Percentiles rank a stretch among this genome's conserved stretches.
These are phyloP conservation scores for Chalcosyrphus nemorum DNA, from an alignment of 2,888 invertebrate species.

Conservation along the genomic window DNA sequence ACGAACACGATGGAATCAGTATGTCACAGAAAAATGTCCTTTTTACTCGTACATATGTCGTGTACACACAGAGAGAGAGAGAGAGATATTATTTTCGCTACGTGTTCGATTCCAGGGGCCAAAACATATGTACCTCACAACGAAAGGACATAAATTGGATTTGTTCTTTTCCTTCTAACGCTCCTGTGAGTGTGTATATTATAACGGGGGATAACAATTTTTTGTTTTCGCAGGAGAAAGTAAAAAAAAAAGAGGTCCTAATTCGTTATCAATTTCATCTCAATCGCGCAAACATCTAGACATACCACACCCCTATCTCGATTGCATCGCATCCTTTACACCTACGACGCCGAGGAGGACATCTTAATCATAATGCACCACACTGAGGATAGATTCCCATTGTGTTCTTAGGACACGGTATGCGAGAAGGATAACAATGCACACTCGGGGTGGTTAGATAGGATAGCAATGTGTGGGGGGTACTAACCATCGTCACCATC, in stretches of 20 bases:
- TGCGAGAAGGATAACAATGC: constrained; percentile 59
- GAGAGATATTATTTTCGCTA: constrained; percentile 63
- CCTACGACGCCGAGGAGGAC: constrained; percentile 44
- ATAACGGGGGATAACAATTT: constrained; percentile 39
- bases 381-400: constrained; percentile 40
- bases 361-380: constrained; percentile 72
- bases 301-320: constrained; percentile 39
- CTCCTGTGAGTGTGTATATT: constrained; percentile 44
- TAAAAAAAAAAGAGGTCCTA: constrained; percentile 43
- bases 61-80: constrained; percentile 45
- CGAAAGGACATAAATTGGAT: constrained; percentile 67
- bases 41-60: constrained; percentile 46
- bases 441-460: constrained; percentile 48
- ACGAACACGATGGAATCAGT: constrained; percentile 65
- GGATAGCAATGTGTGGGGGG: constrained; percentile 59
- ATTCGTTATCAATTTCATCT: constrained; percentile 63
- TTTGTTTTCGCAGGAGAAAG: constrained; percentile 6
- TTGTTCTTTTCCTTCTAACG: constrained; percentile 16
- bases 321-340: constrained; percentile 59
- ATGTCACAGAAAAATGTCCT: constrained; percentile 66
- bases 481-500: background rate
- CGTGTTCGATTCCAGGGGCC: constrained; percentile 55
- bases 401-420: constrained; percentile 57
- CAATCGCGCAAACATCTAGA: constrained; percentile 26
- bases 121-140: constrained; percentile 30